Conservation (phyloP, 2,113 vertebrate species). For the Bubalus kerabau region DNA sequence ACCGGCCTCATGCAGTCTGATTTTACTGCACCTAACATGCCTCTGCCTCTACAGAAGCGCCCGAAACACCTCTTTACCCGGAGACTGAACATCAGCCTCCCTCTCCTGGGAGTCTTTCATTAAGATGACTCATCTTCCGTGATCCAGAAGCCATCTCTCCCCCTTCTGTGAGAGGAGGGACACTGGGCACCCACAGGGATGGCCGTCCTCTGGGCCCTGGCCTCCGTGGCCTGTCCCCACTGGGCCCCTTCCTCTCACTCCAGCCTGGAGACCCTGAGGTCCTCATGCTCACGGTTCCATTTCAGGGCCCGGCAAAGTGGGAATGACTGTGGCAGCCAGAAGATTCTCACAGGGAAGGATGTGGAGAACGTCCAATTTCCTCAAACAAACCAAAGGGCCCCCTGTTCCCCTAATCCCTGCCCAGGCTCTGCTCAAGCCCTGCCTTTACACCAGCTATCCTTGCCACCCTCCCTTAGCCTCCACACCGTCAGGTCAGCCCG, state of each 20-base stretch:
- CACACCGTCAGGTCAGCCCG: too few relatives aligned
- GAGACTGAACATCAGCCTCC: background rate
- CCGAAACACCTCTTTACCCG: background rate
- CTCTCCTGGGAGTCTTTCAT: background rate
- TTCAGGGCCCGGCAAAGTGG: background rate
- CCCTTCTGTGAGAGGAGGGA: background rate
- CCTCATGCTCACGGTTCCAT: background rate
- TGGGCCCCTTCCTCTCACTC: background rate
- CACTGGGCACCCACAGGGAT: background rate
- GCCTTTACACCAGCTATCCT: too few relatives aligned
- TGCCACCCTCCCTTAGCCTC: background rate
- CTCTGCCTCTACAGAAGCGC: accelerated
- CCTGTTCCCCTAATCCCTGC: background rate
- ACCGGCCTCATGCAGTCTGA: background rate
- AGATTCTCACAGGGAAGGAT: background rate
- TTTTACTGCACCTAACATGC: background rate
- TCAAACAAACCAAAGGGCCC: background rate
- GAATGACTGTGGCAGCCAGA: background rate
- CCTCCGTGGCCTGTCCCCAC: background rate
- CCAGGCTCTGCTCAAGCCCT: background rate
- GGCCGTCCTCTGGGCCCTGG: background rate
- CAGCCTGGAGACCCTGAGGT: background rate
- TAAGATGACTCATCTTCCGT: background rate
- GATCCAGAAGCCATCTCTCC: background rate
- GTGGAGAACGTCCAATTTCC: background rate